A percentile compares a stretch with the other conserved stretches of the same genome.
Conservation (phyloP, 2,797 vertebrate species). For the Oryzias sinensis region DNA sequence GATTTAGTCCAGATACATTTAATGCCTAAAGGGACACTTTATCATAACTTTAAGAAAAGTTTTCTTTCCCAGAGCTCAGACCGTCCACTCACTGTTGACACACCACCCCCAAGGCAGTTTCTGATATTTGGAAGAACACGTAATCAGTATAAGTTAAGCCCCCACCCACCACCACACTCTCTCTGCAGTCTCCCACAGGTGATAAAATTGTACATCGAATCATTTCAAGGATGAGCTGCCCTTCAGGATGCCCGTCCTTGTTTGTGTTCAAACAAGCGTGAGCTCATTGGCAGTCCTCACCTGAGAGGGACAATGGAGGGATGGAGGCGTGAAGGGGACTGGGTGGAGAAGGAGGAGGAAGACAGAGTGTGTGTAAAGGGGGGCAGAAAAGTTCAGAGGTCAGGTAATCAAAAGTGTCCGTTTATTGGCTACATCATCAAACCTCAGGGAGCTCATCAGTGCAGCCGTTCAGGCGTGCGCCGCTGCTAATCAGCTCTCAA, state of each 20-base stretch:
- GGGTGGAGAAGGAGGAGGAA: conserved; percentile 9
- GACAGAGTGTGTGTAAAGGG: conserved; percentile 51
- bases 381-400: conserved; percentile 77
- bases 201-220: conserved; percentile 18
- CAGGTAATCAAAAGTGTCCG: conserved; percentile 89
- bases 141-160: conserved; percentile 11
- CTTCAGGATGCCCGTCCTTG: conserved; percentile 49
- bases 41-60: conserved; percentile 50
- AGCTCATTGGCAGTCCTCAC: conserved; percentile 65
- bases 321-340: conserved; percentile 48
- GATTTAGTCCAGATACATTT: conserved; percentile 52
- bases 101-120: not conserved
- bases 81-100: not conserved
- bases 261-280: conserved; percentile 63
- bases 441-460: conserved; percentile 85
- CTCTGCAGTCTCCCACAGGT: conserved; percentile 5
- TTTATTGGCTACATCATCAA: conserved; percentile 91
- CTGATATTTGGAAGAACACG: conserved; percentile 3
- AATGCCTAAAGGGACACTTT: conserved; percentile 56
- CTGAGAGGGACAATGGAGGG: conserved; percentile 53
- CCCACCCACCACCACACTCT: conserved; percentile 1
- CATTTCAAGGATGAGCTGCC: conserved; percentile 42
- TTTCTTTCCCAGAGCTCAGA: conserved; percentile 35
- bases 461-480: conserved; percentile 77
- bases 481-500: conserved; percentile 84